Percentiles rank a stretch among this genome's conserved stretches.
phyloP scores from a whole-genome alignment of 2,113 vertebrate genomes.

The Oreotrochilus melanogaster region DNA sequence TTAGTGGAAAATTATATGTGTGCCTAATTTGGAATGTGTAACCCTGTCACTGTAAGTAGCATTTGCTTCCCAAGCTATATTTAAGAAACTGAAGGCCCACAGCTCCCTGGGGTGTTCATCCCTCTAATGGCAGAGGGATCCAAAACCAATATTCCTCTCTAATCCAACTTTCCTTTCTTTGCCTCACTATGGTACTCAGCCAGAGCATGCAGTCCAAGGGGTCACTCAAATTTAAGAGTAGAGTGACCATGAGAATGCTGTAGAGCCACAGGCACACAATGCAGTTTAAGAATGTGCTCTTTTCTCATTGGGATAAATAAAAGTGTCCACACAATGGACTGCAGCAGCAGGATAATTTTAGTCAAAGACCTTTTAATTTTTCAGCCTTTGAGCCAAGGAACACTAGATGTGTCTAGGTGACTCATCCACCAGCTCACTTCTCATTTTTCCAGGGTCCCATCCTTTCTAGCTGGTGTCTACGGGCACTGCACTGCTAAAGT shows the following conservation, averaged over 20 bases:
- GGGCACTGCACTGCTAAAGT: not conserved
- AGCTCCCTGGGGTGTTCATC: not conserved
- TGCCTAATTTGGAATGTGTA: not conserved
- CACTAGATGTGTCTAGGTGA: not conserved
- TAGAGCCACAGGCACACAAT: not conserved
- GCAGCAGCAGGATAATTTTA: not conserved
- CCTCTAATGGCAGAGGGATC: not conserved
- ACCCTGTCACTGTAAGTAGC: not conserved
- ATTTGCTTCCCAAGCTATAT: not conserved
- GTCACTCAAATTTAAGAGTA: not conserved
- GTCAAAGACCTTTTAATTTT: not conserved
- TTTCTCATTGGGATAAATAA: not conserved
- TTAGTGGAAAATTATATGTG: not conserved
- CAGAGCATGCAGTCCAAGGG: not conserved
- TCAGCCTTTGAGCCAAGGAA: not conserved
- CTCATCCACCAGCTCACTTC: not conserved
- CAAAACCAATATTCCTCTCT: not conserved
- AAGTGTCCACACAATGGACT: not conserved
- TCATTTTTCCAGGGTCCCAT: not conserved
- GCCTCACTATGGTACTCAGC: not conserved
- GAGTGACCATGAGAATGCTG: not conserved
- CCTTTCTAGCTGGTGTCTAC: not conserved
- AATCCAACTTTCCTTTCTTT: not conserved
- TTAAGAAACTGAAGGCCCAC: not conserved
- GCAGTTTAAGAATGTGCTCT: not conserved